phyloP scores from a whole-genome alignment of 2,797 vertebrate species.

The Channa striata region DNA sequence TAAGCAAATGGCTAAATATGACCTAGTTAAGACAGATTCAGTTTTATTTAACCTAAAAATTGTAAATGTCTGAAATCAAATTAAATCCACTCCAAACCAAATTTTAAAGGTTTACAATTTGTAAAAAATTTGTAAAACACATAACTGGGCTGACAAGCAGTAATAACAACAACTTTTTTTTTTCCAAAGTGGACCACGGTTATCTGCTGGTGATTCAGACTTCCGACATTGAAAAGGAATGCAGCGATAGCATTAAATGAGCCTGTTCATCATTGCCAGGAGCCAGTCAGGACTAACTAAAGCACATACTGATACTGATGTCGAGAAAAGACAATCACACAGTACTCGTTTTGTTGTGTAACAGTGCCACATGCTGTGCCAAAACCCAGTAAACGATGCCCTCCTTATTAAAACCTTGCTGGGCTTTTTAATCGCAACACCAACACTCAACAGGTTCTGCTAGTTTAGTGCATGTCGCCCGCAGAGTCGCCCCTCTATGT shows the following conservation, averaged over 20 bases:
- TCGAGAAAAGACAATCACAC: constrained; percentile 64
- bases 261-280: constrained; percentile 11
- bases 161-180: no score
- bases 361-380: constrained; percentile 77
- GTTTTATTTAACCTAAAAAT: not conserved
- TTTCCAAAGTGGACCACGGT: not conserved
- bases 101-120: not conserved
- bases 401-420: constrained; percentile 34
- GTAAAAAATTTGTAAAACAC: not conserved
- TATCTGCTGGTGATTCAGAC: constrained; percentile 11
- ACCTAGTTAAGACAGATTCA: not conserved
- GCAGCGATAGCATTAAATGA: constrained; percentile 29
- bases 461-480: constrained; percentile 32
- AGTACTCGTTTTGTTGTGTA: constrained; percentile 36
- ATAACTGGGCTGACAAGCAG: not conserved
- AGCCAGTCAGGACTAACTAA: constrained; percentile 45
- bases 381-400: constrained; percentile 65
- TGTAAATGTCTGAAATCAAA: constrained; percentile 1
- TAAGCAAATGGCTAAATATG: no score
- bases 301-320: constrained; percentile 60
- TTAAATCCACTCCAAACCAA: not conserved
- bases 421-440: constrained; percentile 28
- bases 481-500: constrained; percentile 9
- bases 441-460: constrained; percentile 26
- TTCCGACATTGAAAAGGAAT: constrained; percentile 34